Base-by-base conservation (phyloP, 1,140 invertebrate species). In the Apis cerana region DNA sequence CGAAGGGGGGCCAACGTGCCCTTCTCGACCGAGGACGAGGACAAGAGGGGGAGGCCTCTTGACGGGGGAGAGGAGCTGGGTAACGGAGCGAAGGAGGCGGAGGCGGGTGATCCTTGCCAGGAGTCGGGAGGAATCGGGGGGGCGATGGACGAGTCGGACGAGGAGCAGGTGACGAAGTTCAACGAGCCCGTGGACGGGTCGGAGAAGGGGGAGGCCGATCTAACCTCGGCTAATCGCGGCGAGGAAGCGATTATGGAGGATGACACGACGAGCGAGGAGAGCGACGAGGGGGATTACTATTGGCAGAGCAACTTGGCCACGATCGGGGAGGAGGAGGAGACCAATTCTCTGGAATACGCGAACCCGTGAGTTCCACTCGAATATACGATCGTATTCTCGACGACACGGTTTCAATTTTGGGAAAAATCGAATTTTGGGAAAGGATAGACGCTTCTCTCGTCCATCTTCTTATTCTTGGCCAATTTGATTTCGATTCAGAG, bases 281-380 rank as follows among this genome's bases (percentile, higher is more conserved):
- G 90, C 68, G 91, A 92, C 64, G 86, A 89, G 2, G 89, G 84
- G 12, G 89, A 92, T 83, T 93, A 92, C 71, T 93, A 93, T 54
- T 93, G 92, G 92, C 91, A 92, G 50, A 93, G 91, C 75, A 93
- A 92, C 84, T 75, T 93, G 23, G 92, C 92, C 2, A 93, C 92
- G 7, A 93, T 93, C 21, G 92, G 92, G 13, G 92, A 93, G 71
- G 92, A 93, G 61, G 92, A 93, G 80, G 92, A 93, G 77, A 92
- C 82, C 9, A 90, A 92, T 74, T 93, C 92, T 12, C 88, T 93
- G 80, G 92, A 93, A 84, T 93, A 92, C 68, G 82, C 85, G 9
- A 82, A 81, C 64, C 80, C 86, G 92, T 92, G 86, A 87, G 91
- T 33, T 4, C 33, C 27, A 1, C 27, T 1, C 27, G 27, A n/a